Evolutionary conservation across 2,113 vertebrate genomes (phyloP).

Genomic region (Equus przewalskii): DNA sequence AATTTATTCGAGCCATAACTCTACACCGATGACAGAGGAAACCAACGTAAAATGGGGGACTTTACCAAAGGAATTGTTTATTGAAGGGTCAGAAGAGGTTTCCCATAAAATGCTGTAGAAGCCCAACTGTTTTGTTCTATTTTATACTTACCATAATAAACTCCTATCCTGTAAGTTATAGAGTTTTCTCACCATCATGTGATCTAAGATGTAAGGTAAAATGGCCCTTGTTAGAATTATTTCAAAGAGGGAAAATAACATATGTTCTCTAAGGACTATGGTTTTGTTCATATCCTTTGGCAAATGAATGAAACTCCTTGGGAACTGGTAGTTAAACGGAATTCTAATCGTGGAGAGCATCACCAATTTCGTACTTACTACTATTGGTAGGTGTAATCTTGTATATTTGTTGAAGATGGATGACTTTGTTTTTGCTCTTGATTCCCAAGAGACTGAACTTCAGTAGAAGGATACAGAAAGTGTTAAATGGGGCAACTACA

Average conservation of each 20-base stretch:
- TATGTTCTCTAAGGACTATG: not conserved
- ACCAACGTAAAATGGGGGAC: constrained; percentile 63
- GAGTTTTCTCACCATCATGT: constrained; percentile 22
- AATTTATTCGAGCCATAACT: constrained; percentile 84
- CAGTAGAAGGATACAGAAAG: not conserved
- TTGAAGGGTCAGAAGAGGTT: constrained; percentile 21
- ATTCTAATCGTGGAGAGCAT: not conserved
- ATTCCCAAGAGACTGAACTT: constrained; percentile 60
- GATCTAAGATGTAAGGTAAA: not conserved
- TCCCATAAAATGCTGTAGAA: constrained; percentile 9
- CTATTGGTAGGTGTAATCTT: not conserved
- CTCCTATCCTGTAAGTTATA: not conserved
- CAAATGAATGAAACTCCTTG: not conserved
- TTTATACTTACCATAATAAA: constrained; percentile 52
- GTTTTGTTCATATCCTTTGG: not conserved
- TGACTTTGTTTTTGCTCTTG: constrained; percentile 66
- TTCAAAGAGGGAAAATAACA: constrained; percentile 60
- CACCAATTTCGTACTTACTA: not conserved
- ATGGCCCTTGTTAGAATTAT: not conserved
- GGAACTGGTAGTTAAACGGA: constrained; percentile 41
- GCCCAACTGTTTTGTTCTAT: constrained; percentile 38
- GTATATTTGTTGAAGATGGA: constrained; percentile 58
- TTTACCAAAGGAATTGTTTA: constrained; percentile 64
- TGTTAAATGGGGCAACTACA: constrained; percentile 51
- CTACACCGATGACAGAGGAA: constrained; percentile 75